Conservation (phyloP, 2,113 vertebrate species). For the Orthonyx spaldingii region DNA sequence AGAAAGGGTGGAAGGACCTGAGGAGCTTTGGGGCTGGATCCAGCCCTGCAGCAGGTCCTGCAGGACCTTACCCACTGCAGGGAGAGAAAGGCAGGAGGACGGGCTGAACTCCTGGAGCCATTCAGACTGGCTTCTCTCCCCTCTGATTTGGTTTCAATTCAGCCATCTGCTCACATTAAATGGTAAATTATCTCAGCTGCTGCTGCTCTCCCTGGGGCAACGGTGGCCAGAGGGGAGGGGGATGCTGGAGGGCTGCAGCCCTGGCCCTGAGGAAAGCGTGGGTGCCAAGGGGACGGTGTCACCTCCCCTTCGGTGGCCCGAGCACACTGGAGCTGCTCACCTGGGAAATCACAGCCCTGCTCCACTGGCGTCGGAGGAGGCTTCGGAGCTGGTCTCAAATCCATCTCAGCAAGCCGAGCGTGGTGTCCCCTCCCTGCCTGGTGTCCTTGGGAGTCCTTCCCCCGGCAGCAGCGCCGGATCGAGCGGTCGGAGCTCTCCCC, state of each 20-base stretch:
- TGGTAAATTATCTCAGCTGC: constrained; percentile 53
- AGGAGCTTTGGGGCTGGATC: not conserved
- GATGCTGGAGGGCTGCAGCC: not conserved
- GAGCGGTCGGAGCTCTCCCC: rapidly evolving
- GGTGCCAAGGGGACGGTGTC: not conserved
- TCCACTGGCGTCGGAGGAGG: not conserved
- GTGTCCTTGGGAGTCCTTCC: not conserved
- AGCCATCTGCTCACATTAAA: constrained; percentile 68
- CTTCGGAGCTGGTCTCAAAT: not conserved
- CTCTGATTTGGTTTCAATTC: constrained; percentile 62
- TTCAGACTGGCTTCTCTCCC: not conserved
- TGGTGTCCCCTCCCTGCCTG: not conserved
- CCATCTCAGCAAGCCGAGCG: not conserved
- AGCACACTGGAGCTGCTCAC: rapidly evolving
- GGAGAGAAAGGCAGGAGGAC: not conserved
- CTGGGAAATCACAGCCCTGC: not conserved
- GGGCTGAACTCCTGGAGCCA: not conserved
- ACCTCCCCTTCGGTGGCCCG: rapidly evolving
- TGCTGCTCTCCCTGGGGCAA: constrained; percentile 2
- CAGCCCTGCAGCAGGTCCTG: not conserved
- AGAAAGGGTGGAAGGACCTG: not conserved
- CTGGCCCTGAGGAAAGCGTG: not conserved
- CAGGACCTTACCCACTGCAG: not conserved
- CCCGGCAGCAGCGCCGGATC: rapidly evolving
- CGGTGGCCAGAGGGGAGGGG: not conserved